These are phyloP conservation scores for Pao palembangensis DNA, from an alignment of 2,113 vertebrate genomes.

Conservation along the genomic window DNA sequence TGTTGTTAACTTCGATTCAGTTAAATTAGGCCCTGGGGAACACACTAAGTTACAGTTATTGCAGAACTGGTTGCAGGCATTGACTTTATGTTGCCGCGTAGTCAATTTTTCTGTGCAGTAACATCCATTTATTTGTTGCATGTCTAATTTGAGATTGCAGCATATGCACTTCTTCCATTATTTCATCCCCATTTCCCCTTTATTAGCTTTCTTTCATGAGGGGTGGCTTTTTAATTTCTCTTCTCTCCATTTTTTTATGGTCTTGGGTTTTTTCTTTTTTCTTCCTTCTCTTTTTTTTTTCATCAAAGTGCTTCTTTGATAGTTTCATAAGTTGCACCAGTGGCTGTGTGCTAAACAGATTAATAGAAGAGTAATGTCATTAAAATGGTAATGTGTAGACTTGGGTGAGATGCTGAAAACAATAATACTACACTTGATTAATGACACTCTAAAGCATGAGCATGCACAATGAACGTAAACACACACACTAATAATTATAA, in stretches of 20 bases:
- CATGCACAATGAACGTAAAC: conserved; percentile 32
- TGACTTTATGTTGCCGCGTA: conserved; percentile 33
- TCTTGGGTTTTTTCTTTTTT: conserved; percentile 27
- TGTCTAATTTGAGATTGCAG: conserved; percentile 55
- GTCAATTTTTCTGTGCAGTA: conserved; percentile 18
- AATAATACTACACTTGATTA: conserved; percentile 74
- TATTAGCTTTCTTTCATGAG: conserved; percentile 71
- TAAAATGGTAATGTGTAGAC: conserved; percentile 74
- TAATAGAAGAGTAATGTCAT: conserved; percentile 72
- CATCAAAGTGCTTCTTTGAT: conserved; percentile 64
- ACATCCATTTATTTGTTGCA: conserved; percentile 49
- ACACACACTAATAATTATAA: neutral
- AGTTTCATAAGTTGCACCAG: conserved; percentile 70
- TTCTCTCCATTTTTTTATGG: conserved; percentile 28
- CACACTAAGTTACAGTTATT: conserved; percentile 40
- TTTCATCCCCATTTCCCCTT: conserved; percentile 60
- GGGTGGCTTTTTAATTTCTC: conserved; percentile 69
- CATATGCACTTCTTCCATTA: conserved; percentile 58
- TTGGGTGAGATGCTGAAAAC: conserved; percentile 71
- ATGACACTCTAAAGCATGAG: conserved; percentile 55
- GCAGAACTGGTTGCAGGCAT: conserved; percentile 33
- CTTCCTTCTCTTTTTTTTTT: conserved; percentile 15
- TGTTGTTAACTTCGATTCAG: conserved; percentile 54
- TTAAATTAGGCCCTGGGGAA: conserved; percentile 44
- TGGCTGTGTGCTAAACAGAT: conserved; percentile 68